phyloP scores from a whole-genome alignment of 2,113 vertebrate species.

The Sciurus niger region DNA sequence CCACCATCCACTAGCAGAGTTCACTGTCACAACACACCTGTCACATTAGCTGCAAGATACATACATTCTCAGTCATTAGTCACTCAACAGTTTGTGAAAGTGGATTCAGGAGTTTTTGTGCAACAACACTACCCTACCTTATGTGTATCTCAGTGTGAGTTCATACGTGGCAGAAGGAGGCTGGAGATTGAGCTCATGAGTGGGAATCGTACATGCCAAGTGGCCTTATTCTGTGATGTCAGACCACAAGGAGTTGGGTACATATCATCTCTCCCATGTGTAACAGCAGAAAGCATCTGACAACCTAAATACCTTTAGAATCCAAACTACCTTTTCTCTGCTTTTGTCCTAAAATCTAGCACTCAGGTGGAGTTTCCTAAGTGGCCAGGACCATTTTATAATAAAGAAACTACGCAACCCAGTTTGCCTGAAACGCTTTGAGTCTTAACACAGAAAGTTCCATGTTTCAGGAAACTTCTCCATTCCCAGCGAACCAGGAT shows the following conservation, averaged over 20 bases:
- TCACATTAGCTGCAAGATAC: background rate
- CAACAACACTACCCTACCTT: background rate
- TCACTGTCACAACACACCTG: background rate
- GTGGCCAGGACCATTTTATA: background rate
- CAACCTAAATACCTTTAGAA: background rate
- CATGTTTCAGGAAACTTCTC: background rate
- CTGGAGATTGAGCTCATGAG: background rate
- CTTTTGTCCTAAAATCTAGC: constrained; percentile 26
- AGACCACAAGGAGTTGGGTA: background rate
- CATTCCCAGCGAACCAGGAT: background rate
- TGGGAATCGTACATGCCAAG: background rate
- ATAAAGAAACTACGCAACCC: background rate
- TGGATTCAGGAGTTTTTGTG: background rate
- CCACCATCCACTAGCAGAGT: background rate
- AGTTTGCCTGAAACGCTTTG: background rate
- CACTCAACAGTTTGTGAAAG: background rate
- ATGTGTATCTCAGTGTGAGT: background rate
- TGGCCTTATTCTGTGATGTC: background rate
- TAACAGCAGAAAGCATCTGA: background rate
- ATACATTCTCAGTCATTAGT: background rate
- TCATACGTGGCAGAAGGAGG: background rate
- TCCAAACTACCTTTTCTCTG: constrained; percentile 13
- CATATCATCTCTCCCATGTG: background rate
- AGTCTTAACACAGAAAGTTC: background rate
- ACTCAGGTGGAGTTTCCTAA: background rate